Conservation (phyloP, 2,113 vertebrate species). For the Ascaphus truei region DNA sequence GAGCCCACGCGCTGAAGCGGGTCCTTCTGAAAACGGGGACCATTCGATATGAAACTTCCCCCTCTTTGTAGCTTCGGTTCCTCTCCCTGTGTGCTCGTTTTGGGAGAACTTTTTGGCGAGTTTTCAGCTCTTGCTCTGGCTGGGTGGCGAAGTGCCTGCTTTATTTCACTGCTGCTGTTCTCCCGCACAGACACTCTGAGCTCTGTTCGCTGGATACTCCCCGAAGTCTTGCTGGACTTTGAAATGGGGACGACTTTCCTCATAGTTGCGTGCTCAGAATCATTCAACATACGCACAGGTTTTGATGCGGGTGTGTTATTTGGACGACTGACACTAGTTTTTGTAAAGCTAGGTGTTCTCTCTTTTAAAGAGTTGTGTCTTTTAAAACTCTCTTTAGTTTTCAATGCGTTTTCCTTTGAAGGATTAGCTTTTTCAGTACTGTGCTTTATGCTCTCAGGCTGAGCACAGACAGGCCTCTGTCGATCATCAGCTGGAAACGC, state of each 20-base stretch:
- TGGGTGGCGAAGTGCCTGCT: conserved; percentile 63
- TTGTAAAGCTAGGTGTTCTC: conserved; percentile 39
- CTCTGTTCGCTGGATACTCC: conserved; percentile 59
- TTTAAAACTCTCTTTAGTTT: conserved; percentile 61
- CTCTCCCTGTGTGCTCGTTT: conserved; percentile 70
- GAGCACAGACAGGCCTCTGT: background rate
- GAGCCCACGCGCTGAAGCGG: conserved; percentile 48
- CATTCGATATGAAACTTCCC: conserved; percentile 43
- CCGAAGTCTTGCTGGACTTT: conserved; percentile 57
- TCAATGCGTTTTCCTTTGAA: conserved; percentile 47
- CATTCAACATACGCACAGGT: conserved; percentile 66
- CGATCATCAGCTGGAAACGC: background rate
- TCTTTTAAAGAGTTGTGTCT: conserved; percentile 53
- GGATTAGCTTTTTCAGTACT: conserved; percentile 9
- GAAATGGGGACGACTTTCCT: conserved; percentile 88
- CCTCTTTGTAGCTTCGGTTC: conserved; percentile 66
- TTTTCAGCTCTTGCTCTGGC: conserved; percentile 67
- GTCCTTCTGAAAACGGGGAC: conserved; percentile 64
- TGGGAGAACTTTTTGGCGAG: conserved; percentile 56
- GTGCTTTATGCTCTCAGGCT: background rate
- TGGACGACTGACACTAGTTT: conserved; percentile 38
- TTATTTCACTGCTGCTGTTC: conserved; percentile 40
- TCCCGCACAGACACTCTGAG: conserved; percentile 51
- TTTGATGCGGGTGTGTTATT: conserved; percentile 45
- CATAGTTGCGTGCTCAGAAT: conserved; percentile 78